phyloP scores from a whole-genome alignment of 2,888 invertebrate genomes.

The Conops quadrifasciatus region DNA sequence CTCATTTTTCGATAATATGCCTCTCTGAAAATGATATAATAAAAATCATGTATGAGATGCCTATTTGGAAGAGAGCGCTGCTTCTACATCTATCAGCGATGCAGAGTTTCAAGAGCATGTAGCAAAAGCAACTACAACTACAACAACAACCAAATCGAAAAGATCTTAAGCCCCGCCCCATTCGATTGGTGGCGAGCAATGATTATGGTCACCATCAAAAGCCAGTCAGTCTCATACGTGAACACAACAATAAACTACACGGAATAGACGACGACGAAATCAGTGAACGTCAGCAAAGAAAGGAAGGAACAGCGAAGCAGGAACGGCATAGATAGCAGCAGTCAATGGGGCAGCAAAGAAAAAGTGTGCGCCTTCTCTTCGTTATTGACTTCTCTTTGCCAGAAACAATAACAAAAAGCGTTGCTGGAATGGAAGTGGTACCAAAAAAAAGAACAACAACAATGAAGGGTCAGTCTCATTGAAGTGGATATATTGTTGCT shows the following conservation, averaged over 20 bases:
- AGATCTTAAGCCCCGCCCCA: conserved; percentile 61
- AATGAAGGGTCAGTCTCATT: conserved; percentile 6
- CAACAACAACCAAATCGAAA: conserved; percentile 38
- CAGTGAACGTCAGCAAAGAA: not conserved
- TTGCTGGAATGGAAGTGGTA: no score
- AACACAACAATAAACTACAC: conserved; percentile 31
- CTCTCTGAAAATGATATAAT: conserved; percentile 48
- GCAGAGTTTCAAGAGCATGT: no score
- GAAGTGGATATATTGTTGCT: not conserved
- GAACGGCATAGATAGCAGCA: not conserved
- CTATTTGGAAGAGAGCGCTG: conserved; percentile 31
- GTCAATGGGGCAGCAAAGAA: conserved; percentile 15
- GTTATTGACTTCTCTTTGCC: not conserved
- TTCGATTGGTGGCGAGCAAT: conserved; percentile 59
- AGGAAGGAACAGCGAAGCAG: not conserved
- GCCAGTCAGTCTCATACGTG: conserved; percentile 37
- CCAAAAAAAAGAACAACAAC: not conserved
- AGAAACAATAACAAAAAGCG: not conserved
- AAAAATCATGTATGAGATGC: conserved; percentile 25
- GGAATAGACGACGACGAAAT: not conserved
- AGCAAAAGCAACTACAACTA: conserved; percentile 35
- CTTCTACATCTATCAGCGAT: no score
- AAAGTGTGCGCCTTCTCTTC: conserved; percentile 35
- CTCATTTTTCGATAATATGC: conserved; percentile 58
- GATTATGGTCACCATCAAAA: conserved; percentile 40